These are phyloP conservation scores for Acanthacorydalis orientalis DNA, from an alignment of 2,888 invertebrate genomes.

Conservation along the genomic window DNA sequence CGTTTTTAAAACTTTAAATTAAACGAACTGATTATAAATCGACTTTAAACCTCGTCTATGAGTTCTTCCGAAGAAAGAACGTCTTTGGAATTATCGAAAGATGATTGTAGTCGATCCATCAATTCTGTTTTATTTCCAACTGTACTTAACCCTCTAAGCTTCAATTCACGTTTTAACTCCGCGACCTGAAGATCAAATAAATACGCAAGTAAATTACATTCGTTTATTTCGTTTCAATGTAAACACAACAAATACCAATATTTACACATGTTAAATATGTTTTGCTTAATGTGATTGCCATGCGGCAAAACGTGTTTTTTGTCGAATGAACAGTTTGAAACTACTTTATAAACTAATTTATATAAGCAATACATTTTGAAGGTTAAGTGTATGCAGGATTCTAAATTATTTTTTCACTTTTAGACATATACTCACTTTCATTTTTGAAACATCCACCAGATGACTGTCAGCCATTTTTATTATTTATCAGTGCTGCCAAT, in stretches of 20 bases:
- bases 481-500: background rate
- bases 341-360: background rate
- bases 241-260: too few species aligned
- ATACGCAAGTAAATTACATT: too few species aligned
- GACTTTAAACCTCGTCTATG: slow-evolving; percentile 33
- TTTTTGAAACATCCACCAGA: slow-evolving; percentile 17
- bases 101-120: slow-evolving; percentile 54
- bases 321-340: background rate
- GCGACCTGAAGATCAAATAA: slow-evolving; percentile 43
- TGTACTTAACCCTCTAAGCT: slow-evolving; percentile 53
- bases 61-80: slow-evolving; percentile 34
- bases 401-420: slow-evolving; percentile 1
- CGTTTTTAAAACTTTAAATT: background rate
- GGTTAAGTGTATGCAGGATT: background rate
- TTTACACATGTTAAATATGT: too few species aligned
- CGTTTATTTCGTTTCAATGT: too few species aligned
- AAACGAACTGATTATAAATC: slow-evolving; percentile 15
- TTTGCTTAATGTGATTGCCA: background rate
- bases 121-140: slow-evolving; percentile 72
- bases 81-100: slow-evolving; percentile 23
- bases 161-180: slow-evolving; percentile 68
- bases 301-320: background rate
- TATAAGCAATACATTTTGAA: background rate
- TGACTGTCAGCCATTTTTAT: slow-evolving; percentile 15
- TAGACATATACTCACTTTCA: slow-evolving; percentile 17